Percentiles rank a stretch among this genome's conserved stretches.
phyloP scores from a whole-genome alignment of 2,113 vertebrate genomes.

The Dasyornis broadbenti region DNA sequence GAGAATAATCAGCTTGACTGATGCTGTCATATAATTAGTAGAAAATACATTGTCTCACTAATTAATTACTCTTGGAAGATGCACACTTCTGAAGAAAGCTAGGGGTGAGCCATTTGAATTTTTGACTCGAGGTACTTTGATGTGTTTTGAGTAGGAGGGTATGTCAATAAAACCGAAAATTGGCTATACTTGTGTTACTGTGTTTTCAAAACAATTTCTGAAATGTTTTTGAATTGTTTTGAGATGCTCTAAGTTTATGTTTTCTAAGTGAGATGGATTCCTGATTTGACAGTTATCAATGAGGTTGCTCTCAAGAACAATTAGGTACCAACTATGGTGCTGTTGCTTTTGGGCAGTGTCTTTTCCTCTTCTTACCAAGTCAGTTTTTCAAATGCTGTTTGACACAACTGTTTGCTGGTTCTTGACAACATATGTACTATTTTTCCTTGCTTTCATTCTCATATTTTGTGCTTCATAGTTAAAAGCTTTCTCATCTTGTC shows the following conservation, averaged over 20 bases:
- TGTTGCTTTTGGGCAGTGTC: accelerated
- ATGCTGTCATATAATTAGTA: not conserved
- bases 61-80: not conserved
- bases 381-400: not conserved
- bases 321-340: accelerated
- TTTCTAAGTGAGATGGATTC: not conserved
- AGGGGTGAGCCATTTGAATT: not conserved
- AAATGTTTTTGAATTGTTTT: not conserved
- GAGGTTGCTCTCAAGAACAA: not conserved
- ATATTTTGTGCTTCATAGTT: not conserved
- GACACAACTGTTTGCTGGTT: not conserved
- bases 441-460: not conserved
- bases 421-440: not conserved
- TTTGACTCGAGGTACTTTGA: not conserved
- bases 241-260: not conserved
- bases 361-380: not conserved
- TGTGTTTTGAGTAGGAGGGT: not conserved
- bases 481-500: not conserved
- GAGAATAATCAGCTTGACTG: not conserved
- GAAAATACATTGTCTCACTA: not conserved
- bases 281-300: not conserved
- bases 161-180: not conserved
- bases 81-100: not conserved
- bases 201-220: not conserved
- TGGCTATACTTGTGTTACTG: accelerated